Base-by-base conservation (phyloP, 2,888 invertebrate species). In the Lagria hirta region DNA sequence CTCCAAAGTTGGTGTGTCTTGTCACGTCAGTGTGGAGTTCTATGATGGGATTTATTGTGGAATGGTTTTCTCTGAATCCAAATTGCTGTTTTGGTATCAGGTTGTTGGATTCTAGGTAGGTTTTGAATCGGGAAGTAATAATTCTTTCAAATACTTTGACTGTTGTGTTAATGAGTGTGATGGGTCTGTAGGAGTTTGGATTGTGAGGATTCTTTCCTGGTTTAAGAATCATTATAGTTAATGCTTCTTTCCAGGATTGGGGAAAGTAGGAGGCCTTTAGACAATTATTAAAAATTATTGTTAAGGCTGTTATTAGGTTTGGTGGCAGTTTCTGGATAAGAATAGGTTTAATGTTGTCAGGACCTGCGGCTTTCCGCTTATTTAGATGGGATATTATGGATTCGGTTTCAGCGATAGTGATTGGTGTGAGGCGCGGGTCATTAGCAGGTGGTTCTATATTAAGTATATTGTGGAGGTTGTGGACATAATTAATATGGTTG, bases 61-160 rank as follows among this genome's bases (percentile, higher is more conserved):
- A 58, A 27, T 62, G 61, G n/a, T 51, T 35, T 1, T 43, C 24
- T 22, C 61, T 49, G 30, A 68, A 67, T 0, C 64, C 65, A 43
- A 62, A 64, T 43, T 62, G 61, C 4, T 15, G n/a, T 2, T 14
- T 7, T 6, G 37, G 29, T 2, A 28, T 27, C 4, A 49, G 10
- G 3, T 51, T 45, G 2, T 29, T 29, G n/a, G 14, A n/a, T 14
- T 29, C 15, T n/a, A 29, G 4, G 12, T 16, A 4, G 20, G 4
- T 6, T 5, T 18, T 6, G 5, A 18, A 18, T 6, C 20, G 20
- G 20, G 5, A 6, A 6, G 4, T 18, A n/a, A 18, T 18, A 6
- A 18, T 18, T 18, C 6, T 18, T 6, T 48, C 44, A 7, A 32
- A 44, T 3, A 48, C 7, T 27, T 48, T 48, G 1, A 37, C 48